Conservation (phyloP, 2,888 invertebrate species). For the Adela reaumurella region DNA sequence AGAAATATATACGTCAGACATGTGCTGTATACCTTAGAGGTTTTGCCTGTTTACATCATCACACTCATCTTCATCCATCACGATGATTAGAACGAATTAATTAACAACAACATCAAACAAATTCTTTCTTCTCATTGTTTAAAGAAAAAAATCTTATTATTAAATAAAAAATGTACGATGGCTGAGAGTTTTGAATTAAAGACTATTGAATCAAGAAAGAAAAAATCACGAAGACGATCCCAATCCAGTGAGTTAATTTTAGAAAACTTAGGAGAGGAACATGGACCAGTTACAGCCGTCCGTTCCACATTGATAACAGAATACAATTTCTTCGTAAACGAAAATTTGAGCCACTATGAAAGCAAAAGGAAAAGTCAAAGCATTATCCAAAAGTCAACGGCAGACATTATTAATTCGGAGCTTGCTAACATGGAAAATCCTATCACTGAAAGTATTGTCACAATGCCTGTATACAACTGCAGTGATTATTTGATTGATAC, state of each 20-base stretch:
- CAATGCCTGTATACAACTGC: constrained; percentile 10
- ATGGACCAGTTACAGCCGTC: constrained; percentile 12
- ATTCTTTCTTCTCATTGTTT: too few relatives aligned
- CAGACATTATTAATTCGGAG: constrained; percentile 30
- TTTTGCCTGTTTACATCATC: too few relatives aligned
- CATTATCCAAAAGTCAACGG: constrained; percentile 24
- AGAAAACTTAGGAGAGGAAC: background rate
- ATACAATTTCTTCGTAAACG: constrained; percentile 32
- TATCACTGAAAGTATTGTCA: constrained; percentile 25
- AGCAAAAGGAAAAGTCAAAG: constrained; percentile 21
- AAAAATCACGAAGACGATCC: background rate
- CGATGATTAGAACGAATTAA: too few relatives aligned
- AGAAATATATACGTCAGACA: too few relatives aligned
- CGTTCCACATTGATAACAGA: constrained; percentile 19
- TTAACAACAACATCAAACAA: too few relatives aligned
- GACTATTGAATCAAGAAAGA: constrained; percentile 15
- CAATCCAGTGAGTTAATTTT: background rate
- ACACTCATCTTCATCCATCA: too few relatives aligned
- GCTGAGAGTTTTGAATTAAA: constrained; percentile 21
- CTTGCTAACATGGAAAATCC: constrained; percentile 22
- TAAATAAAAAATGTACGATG: too few relatives aligned
- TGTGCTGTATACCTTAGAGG: too few relatives aligned
- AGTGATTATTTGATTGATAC: background rate
- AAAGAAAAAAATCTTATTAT: constrained; percentile 1
- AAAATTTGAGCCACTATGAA: constrained; percentile 18